Base-by-base conservation (phyloP, 1,140 invertebrate genomes). In the Heliothis virescens region DNA sequence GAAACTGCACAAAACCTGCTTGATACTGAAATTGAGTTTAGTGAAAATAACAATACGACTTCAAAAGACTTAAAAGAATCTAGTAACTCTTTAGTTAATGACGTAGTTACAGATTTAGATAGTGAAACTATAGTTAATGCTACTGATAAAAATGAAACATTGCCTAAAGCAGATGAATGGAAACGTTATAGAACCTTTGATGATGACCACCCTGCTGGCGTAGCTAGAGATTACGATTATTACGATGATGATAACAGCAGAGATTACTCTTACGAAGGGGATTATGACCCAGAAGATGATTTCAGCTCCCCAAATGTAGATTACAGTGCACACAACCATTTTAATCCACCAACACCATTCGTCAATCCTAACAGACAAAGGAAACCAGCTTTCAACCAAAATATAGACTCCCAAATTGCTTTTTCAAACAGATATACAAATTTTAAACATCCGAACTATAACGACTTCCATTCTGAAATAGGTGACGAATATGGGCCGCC, bases 251-350 rank as follows among this genome's bases (percentile, higher is more conserved):
- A 79, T 13, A 62, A 60, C 26, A 21, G 29, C 18, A 52, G 57
- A 21, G 75, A 78, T 15, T 78, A 78, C 13, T 47, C 75, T 0
- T 55, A 69, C 12, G 75, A 78, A 2, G 18, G n/a, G 16, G 75
- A 78, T 26, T 67, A 78, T 15, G 80, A 78, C 21, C 21, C 48
- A n/a, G 67, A 71, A 21, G 53, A 72, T 13, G 72, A 81, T 53
- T 72, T 65, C 11, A 26, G 34, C 4, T 52, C 86, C 47, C 65
- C 81, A 12, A 90, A 92, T 29, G 85, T 88, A 73, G 90, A 88
- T 74, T 87, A 86, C 29, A 83, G 81, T 47, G 48, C 65, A 50
- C 57, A 76, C 50, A 67, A 67, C 63, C 47, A 80, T 78, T 77
- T 75, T 15, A 85, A 74, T 73, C 81, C 57, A 55, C 60, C 82